Base-by-base conservation (phyloP, 2,888 invertebrate species). In the Plebejus anna region DNA sequence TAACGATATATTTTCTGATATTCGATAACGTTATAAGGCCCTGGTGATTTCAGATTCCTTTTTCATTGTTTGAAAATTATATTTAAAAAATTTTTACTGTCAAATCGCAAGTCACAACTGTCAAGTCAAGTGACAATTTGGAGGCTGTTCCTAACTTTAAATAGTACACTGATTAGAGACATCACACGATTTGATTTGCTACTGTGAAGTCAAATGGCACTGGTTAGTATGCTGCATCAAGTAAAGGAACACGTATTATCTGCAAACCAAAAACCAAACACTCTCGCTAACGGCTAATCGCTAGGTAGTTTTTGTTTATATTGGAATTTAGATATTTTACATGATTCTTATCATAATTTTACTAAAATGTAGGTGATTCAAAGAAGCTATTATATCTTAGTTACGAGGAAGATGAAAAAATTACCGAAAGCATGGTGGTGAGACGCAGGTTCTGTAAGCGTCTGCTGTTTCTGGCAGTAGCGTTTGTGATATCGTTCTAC, bases 391-490 rank as follows among this genome's bases (percentile, higher is more conserved):
- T 36, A 1, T 61, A 16, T 38, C n/a, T 6, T 76, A 13, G 28
- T 51, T 51, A 13, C 11, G 9, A 70, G 28, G 59, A 81, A 81
- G 81, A 77, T 70, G 86, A 88, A 72, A 88, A 85, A 82, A 82
- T 84, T 75, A 87, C 87, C 77, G 85, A 86, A 78, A 86, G 81
- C 76, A 88, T 87, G 84, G 78, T 89, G 70, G 73, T 89, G 9
- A 85, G 91, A 28, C 88, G 90, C 55, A 84, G 89, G 80, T 89
- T 89, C 81, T 88, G 86, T 79, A 91, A 88, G 83, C 87, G 89
- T 47, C 75, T 90, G 36, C 51, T 88, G 78, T 76, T 89, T 0
- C 76, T 88, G 75, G 59, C 81, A 16, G 32, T 85, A n/a, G 82
- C 81, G 1, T 88, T 90, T 76, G 79, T 80, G 2, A 32, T 88